A percentile compares a stretch with the other conserved stretches of the same genome.
These are phyloP conservation scores for Sebastes kiyomatsui DNA, from an alignment of 2,797 vertebrate genomes.

Conservation along the genomic window DNA sequence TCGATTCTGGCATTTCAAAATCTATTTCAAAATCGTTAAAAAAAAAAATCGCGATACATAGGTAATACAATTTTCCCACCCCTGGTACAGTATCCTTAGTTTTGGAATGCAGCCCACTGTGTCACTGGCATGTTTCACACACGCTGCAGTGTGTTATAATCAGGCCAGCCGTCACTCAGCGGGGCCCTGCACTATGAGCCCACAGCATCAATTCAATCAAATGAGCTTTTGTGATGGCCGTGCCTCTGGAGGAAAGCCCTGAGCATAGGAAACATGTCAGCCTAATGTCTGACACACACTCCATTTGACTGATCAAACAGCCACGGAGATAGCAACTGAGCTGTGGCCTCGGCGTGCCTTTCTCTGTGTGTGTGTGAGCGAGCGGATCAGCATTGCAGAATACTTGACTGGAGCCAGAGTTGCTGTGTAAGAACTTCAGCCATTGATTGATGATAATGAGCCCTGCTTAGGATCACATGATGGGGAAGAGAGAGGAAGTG, in stretches of 20 bases:
- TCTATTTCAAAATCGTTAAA: too few species aligned
- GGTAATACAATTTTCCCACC: too few species aligned
- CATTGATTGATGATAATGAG: conserved; percentile 74
- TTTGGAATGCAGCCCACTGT: conserved; percentile 31
- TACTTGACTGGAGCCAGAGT: conserved; percentile 41
- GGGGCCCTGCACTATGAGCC: conserved; percentile 11
- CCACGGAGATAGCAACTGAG: conserved; percentile 22
- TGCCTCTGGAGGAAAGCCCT: conserved; percentile 52
- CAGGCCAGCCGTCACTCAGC: conserved; percentile 53
- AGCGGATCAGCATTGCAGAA: conserved; percentile 47
- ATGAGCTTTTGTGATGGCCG: conserved; percentile 50
- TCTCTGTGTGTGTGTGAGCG: conserved; percentile 1
- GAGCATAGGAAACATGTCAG: conserved; percentile 65
- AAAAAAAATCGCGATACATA: too few species aligned
- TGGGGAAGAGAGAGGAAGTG: conserved; percentile 11
- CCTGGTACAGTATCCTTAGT: conserved; percentile 1
- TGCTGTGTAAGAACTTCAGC: conserved; percentile 60
- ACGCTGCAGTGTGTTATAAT: conserved; percentile 56
- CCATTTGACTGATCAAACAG: conserved; percentile 55
- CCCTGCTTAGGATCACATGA: conserved; percentile 57
- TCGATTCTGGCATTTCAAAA: too few species aligned
- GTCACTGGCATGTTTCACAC: conserved; percentile 50
- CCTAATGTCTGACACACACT: conserved; percentile 50
- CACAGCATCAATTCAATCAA: conserved; percentile 59
- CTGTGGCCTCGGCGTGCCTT: conserved; percentile 5